Evolutionary conservation across 1,140 invertebrate genomes (phyloP).

Genomic region (Pissodes strobi): DNA sequence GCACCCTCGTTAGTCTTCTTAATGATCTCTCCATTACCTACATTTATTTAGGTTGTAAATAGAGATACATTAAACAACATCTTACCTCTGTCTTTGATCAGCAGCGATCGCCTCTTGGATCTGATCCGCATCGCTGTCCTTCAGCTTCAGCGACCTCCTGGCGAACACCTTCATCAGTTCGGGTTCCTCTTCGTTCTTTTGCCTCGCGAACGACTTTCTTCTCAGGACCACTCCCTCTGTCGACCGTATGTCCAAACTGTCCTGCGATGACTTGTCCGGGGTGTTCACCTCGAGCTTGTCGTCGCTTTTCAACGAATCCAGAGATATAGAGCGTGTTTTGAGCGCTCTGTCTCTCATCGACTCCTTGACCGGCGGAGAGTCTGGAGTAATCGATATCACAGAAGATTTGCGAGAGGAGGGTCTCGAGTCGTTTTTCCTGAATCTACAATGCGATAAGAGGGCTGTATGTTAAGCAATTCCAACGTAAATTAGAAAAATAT

Average conservation of each 20-base stretch:
- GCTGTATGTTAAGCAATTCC: no score
- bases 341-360: constrained; percentile 9
- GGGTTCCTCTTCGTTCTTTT: constrained; percentile 67
- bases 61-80: not conserved
- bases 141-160: constrained; percentile 73
- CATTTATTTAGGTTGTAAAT: no score
- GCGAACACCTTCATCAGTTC: constrained; percentile 82
- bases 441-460: no score
- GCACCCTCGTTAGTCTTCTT: no score
- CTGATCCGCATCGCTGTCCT: constrained; percentile 67
- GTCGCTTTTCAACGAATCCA: constrained; percentile 48
- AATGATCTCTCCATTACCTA: no score
- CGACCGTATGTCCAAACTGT: constrained; percentile 43
- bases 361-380: constrained; percentile 31
- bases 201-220: constrained; percentile 61
- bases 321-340: constrained; percentile 48
- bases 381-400: constrained; percentile 31
- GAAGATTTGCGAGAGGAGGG: constrained; percentile 34
- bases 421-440: constrained; percentile 32
- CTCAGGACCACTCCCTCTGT: constrained; percentile 58
- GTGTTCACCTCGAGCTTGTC: not conserved
- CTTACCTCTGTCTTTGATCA: constrained; percentile 15
- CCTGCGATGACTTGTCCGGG: constrained; percentile 40
- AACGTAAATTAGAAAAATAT: no score
- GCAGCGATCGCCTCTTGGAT: constrained; percentile 44